Base-by-base conservation (phyloP, 2,797 vertebrate genomes). In the Anas acuta region DNA sequence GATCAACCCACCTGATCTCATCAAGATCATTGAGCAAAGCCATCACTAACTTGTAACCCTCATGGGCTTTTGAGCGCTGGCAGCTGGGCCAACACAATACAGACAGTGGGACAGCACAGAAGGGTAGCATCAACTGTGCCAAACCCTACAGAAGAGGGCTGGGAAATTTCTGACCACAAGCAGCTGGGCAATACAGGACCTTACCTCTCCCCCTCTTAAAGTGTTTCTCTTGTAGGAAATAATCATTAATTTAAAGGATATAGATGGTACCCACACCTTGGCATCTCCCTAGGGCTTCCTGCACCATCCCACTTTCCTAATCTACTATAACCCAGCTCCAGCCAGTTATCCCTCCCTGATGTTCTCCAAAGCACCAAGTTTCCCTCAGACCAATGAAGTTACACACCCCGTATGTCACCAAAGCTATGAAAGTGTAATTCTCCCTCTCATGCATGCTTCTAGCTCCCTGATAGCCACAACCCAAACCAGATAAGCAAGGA, bases 311-410 rank as follows among this genome's bases (percentile, higher is more conserved):
- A 51, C 15, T 57, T 64, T n/a, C 4, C 65, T 76, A 61, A 14
- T 5, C 18, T 35, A 2, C 22, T n/a, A 14, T 39, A 61, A 45
- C 28, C 13, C 71, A 56, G 39, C n/a, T 71, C 25, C 74, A 82
- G 66, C 6, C 49, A 35, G 11, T 2, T 23, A 6, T 9, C 71
- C 8, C 61, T 49, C 5, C 2, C 2, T 9, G 47, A 2, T 0
- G 3, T 37, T 41, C 60, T 65, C 79, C 43, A 12, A 28, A 13
- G n/a, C 62, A 69, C 13, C 4, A 8, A 21, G 11, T 25, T 84
- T n/a, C 49, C 21, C 47, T 33, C 49, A 37, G 35, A 13, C 6
- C 66, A 67, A 18, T 2, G 33, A 60, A 30, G n/a, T 17, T 25
- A 23, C 45, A 37, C n/a, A 26, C 1, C 45, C 33, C 25, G n/a